Evolutionary conservation across 2,797 vertebrate genomes (phyloP), one percentile per base, ranked within the genome.

Genomic region (Gambusia yucatana): DNA sequence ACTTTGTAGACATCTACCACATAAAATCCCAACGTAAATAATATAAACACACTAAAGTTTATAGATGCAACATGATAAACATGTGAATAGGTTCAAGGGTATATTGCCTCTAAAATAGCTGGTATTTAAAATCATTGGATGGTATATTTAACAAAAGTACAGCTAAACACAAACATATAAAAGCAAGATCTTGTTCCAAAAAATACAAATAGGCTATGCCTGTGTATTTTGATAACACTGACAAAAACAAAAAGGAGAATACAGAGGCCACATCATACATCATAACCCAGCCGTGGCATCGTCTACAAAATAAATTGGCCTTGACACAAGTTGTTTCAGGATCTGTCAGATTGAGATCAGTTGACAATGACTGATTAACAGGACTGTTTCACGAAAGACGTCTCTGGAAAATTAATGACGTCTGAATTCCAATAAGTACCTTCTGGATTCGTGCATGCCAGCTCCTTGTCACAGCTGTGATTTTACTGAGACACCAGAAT

Each of bases 351-450:
- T 30, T 57, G 36, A 16, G 74, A 46, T 72, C 30, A 43, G 30
- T 63, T 72, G 77, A 86, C 63, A 57, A 48, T 63, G 57, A 59
- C 63, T 67, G 28, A 80, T 80, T 65, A 77, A 69, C 44, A 69
- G 46, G 48, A 52, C 17, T 55, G 28, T 25, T 72, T 75, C 57
- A 79, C 20, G 44, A 71, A 76, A 44, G n/a, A 61, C 57, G 50
- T 67, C 28, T 44, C 36, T 72, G 67, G 47, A 25, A 67, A 78
- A 69, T 47, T 10, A 73, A 80, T 76, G 47, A 75, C 43, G 22
- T 36, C 16, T 57, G 36, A 77, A 82, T 67, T 61, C 46, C 70
- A 77, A 82, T 57, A 43, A 71, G 39, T 33, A 59, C 28, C 55
- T 83, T 77, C 47, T 43, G 72, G n/a, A 46, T 33, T 33, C 8